Percentiles rank a stretch among this genome's conserved stretches.
phyloP scores from a whole-genome alignment of 1,140 invertebrate genomes.

The Leptopilina clavipes region DNA sequence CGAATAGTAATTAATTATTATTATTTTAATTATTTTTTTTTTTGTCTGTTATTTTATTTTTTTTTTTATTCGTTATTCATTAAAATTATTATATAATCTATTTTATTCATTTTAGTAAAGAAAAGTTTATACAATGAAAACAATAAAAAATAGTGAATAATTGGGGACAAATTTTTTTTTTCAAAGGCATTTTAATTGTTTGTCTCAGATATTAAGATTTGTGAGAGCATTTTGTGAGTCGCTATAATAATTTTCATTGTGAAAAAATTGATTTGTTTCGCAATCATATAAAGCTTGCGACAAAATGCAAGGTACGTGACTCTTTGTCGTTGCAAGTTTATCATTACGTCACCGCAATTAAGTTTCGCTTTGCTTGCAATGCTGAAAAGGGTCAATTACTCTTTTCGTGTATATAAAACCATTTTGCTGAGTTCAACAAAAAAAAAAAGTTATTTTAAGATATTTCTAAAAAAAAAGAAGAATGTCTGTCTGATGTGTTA shows the following conservation, averaged over 20 bases:
- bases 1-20: too few relatives aligned
- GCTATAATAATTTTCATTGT: not conserved
- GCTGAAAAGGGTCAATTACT: slow-evolving; percentile 31
- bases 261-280: slow-evolving; percentile 1
- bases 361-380: slow-evolving; percentile 9
- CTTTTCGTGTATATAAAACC: not conserved
- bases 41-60: too few relatives aligned
- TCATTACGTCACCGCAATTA: slow-evolving; percentile 23
- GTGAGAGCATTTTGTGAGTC: not conserved
- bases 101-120: too few relatives aligned
- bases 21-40: too few relatives aligned
- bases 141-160: too few relatives aligned
- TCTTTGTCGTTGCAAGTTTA: slow-evolving; percentile 3
- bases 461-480: not conserved
- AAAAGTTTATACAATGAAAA: too few relatives aligned
- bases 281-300: slow-evolving; percentile 1
- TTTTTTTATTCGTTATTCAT: too few relatives aligned
- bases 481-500: too few relatives aligned
- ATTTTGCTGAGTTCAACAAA: slow-evolving; percentile 3
- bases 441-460: not conserved
- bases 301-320: not conserved
- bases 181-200: not conserved
- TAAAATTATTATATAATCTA: too few relatives aligned
- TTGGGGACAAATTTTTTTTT: too few relatives aligned
- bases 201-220: not conserved